Conservation (phyloP, 2,113 vertebrate species). For the Callionymus lyra region DNA sequence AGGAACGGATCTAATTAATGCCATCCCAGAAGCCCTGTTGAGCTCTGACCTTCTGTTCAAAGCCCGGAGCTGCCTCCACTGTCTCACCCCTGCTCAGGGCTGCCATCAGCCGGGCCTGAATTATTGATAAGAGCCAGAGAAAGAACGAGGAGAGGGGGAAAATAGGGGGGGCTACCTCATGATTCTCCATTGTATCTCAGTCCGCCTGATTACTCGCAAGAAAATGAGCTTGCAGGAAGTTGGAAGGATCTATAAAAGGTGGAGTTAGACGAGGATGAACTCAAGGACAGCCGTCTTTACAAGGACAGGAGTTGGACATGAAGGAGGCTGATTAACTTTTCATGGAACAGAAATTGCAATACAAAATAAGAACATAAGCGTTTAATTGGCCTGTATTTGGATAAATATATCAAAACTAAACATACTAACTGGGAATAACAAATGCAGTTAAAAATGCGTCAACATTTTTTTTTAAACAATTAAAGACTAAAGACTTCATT, state of each 20-base stretch:
- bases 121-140: slow-evolving; percentile 60
- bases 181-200: slow-evolving; percentile 18
- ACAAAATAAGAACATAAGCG: too few species aligned
- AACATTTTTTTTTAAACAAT: too few species aligned
- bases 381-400: too few species aligned
- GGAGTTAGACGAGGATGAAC: slow-evolving; percentile 20
- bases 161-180: slow-evolving; percentile 19
- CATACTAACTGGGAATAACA: too few species aligned
- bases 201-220: slow-evolving; percentile 6
- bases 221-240: slow-evolving; percentile 34
- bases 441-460: too few species aligned
- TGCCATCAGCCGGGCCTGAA: slow-evolving; percentile 49
- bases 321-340: too few species aligned
- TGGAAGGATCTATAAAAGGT: slow-evolving; percentile 35
- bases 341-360: too few species aligned
- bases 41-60: slow-evolving; percentile 72
- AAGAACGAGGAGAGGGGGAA: slow-evolving; percentile 23
- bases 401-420: too few species aligned
- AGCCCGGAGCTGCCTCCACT: slow-evolving; percentile 32
- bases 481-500: too few species aligned
- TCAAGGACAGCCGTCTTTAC: slow-evolving; percentile 5
- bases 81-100: slow-evolving; percentile 31
- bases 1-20: slow-evolving; percentile 68
- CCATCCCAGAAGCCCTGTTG: slow-evolving; percentile 46
- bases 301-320: too few species aligned